Evolutionary conservation across 2,797 vertebrate genomes (phyloP), one percentile per base, ranked within the genome.

Genomic region (Pipistrellus kuhlii): DNA sequence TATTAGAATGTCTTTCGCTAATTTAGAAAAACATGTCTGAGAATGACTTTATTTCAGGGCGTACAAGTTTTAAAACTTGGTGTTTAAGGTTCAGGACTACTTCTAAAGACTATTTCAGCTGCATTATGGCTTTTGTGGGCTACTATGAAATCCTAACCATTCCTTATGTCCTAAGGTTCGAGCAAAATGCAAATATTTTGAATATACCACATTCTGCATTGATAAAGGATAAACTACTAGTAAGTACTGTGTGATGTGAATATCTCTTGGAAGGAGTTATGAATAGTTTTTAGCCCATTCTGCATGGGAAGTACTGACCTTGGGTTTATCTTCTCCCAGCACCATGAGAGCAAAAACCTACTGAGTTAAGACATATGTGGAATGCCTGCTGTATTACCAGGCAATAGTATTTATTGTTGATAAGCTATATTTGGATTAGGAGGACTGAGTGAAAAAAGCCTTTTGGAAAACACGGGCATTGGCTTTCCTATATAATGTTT

Each of bases 151-250:
- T 88, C 77, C 46, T 75, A 93, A 76, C 5, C 23, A 46, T 91
- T 94, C 10, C 35, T 90, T 68, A 84, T 32, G 8, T 32, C 53
- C 35, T 81, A 90, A 85, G 21, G 18, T 57, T 82, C 38, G 91
- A 91, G 53, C 23, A 95, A 95, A 93, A 91, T 41, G 76, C 3
- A 90, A 81, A 69, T 44, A 59, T n/a, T 91, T 72, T 85, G 12
- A 57, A 77, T 62, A 46, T 35, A 82, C 27, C 3, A 87, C 25
- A 71, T 41, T 69, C 2, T 85, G 15, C 23, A 64, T 0, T 78
- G 41, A 75, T 76, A 93, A 90, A 62, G 32, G 14, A 75, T 71
- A 90, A 93, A 87, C n/a, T 81, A 86, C 30, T 87, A 87, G 51
- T 62, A 92, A 75, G 93, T 75, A 91, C 12, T 77, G 44, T 72